A percentile compares a stretch with the other conserved stretches of the same genome.
phyloP scores from a whole-genome alignment of 23 tunicate genomes.

The Aplidium turbinatum region DNA sequence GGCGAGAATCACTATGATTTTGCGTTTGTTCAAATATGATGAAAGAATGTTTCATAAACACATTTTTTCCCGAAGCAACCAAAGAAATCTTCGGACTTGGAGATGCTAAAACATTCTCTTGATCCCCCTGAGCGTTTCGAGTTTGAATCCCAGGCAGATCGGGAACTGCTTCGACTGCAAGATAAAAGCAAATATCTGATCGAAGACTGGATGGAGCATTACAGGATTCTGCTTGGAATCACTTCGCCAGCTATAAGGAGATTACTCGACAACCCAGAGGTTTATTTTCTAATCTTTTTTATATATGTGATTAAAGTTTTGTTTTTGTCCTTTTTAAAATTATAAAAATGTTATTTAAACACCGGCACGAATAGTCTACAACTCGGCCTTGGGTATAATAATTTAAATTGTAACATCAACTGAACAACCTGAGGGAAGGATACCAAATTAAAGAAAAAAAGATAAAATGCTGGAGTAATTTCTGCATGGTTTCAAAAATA shows the following conservation, averaged over 20 bases:
- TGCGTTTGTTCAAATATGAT: too few relatives aligned
- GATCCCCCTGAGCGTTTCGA: slow-evolving; percentile 80
- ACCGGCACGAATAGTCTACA: too few relatives aligned
- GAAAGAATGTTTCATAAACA: too few relatives aligned
- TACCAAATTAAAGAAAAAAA: too few relatives aligned
- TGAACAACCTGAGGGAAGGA: too few relatives aligned
- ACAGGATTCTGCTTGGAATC: slow-evolving; percentile 63
- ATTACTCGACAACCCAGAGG: slow-evolving; percentile 67
- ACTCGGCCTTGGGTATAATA: too few relatives aligned
- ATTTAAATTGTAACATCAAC: too few relatives aligned
- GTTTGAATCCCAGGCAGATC: slow-evolving; percentile 93
- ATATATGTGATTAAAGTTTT: not conserved
- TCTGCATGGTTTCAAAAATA: too few relatives aligned
- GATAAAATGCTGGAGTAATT: too few relatives aligned
- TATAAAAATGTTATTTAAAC: too few relatives aligned
- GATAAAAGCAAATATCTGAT: slow-evolving; percentile 52
- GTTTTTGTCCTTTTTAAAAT: too few relatives aligned
- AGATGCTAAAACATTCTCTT: slow-evolving; percentile 62
- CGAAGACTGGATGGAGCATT: slow-evolving; percentile 94
- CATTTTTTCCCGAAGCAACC: slow-evolving; percentile 3
- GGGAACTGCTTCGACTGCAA: slow-evolving; percentile 61
- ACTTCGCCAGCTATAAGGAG: slow-evolving; percentile 63
- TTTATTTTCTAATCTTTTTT: not conserved
- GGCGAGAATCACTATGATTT: not conserved
- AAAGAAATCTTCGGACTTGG: slow-evolving; percentile 51